A percentile compares a stretch with the other conserved stretches of the same genome.
Evolutionary conservation across 2,888 invertebrate genomes (phyloP).

Genomic region (Anagyrus pseudococci): DNA sequence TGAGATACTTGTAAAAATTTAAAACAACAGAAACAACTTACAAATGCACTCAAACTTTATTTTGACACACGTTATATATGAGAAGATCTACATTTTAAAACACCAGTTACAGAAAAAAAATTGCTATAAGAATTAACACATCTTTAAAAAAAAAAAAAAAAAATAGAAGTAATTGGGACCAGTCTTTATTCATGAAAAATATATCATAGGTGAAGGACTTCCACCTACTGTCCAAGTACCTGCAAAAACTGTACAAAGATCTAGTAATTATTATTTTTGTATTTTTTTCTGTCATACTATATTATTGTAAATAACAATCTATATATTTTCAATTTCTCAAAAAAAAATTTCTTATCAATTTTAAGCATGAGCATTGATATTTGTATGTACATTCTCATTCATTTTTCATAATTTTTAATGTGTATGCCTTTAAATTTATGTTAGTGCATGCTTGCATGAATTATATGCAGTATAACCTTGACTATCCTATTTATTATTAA

Average conservation of each 20-base stretch:
- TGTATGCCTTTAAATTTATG: not conserved
- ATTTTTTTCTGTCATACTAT: slow-evolving; percentile 30
- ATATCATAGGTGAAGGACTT: slow-evolving; percentile 53
- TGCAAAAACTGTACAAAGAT: slow-evolving; percentile 53
- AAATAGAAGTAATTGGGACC: no score
- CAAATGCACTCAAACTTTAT: no score
- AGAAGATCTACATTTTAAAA: no score
- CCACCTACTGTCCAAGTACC: slow-evolving; percentile 53
- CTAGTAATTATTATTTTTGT: slow-evolving; percentile 56
- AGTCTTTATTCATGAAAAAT: slow-evolving; percentile 30
- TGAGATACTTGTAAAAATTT: no score
- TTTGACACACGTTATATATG: no score
- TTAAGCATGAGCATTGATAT: no score
- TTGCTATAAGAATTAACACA: no score
- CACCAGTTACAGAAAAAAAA: no score
- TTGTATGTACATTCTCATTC: not conserved
- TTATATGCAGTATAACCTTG: not conserved
- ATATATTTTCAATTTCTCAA: slow-evolving; percentile 1
- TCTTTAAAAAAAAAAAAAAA: not conserved
- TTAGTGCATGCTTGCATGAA: slow-evolving; percentile 12
- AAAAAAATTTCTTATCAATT: no score
- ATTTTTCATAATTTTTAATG: not conserved
- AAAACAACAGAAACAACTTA: no score
- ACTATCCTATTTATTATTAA: not conserved
- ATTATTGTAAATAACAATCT: slow-evolving; percentile 4